phyloP scores from a whole-genome alignment of 2,888 invertebrate species.

The Erebia palarica region DNA sequence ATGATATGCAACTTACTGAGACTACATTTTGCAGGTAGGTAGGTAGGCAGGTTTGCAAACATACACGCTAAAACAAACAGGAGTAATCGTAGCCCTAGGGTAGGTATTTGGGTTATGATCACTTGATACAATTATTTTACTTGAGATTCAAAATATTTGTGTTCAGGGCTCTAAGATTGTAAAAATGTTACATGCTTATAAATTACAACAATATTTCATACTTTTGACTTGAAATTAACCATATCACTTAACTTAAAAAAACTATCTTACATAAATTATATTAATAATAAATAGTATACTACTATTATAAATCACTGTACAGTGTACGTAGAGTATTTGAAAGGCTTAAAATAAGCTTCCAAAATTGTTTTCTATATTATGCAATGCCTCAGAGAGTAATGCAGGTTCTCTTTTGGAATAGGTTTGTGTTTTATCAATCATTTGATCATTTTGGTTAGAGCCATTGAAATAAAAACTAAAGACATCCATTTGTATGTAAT shows the following conservation, averaged over 20 bases:
- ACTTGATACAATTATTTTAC: too few species aligned
- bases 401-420: conserved; percentile 58
- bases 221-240: conserved; percentile 25
- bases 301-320: conserved; percentile 39
- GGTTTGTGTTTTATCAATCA: conserved; percentile 47
- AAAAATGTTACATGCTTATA: conserved; percentile 22
- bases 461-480: conserved; percentile 68
- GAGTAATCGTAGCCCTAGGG: too few species aligned
- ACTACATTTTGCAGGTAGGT: too few species aligned
- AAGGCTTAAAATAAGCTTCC: conserved; percentile 70
- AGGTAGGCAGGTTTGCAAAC: too few species aligned
- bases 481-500: conserved; percentile 78
- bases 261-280: conserved; percentile 20
- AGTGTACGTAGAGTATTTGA: conserved; percentile 10
- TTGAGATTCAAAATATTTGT: too few species aligned
- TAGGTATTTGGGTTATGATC: too few species aligned
- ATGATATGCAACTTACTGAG: too few species aligned
- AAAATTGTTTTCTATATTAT: conserved; percentile 73
- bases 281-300: conserved; percentile 40
- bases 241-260: conserved; percentile 24
- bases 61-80: too few species aligned
- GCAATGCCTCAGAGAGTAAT: conserved; percentile 63
- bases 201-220: conserved; percentile 24
- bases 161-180: background rate
- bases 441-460: conserved; percentile 42